These are phyloP conservation scores for Hypothenemus hampei DNA, from an alignment of 1,140 invertebrate genomes.

Conservation along the genomic window DNA sequence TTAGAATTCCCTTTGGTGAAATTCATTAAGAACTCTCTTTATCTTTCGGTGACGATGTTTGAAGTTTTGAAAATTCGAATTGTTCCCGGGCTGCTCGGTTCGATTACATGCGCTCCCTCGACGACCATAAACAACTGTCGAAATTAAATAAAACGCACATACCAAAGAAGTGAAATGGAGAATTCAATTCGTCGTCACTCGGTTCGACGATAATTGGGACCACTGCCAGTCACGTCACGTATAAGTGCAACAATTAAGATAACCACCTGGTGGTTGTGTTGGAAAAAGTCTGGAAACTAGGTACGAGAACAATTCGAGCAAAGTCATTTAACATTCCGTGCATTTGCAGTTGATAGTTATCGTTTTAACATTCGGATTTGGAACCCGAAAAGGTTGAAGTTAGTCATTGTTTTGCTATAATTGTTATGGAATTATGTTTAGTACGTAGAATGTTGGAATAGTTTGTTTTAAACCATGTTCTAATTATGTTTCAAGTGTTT, in stretches of 20 bases:
- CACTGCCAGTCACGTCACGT: neutral
- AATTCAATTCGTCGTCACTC: no score
- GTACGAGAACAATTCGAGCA: slow-evolving; percentile 3
- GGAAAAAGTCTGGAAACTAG: slow-evolving; percentile 2
- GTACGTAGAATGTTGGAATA: no score
- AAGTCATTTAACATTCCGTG: slow-evolving; percentile 7
- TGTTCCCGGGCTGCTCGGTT: neutral
- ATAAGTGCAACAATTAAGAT: slow-evolving; percentile 1
- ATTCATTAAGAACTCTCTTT: neutral
- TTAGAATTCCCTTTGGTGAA: neutral
- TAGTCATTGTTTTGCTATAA: neutral
- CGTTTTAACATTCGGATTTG: slow-evolving; percentile 1
- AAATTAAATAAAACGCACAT: no score
- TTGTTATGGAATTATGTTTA: slow-evolving; percentile 3
- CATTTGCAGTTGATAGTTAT: slow-evolving; percentile 4
- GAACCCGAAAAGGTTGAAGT: slow-evolving; percentile 3
- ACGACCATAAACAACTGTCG: no score
- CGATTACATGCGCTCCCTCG: no score
- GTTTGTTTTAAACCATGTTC: no score
- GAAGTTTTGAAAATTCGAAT: neutral
- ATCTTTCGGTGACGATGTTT: neutral
- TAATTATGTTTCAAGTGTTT: no score
- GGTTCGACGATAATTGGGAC: no score
- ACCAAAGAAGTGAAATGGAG: no score
- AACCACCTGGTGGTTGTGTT: neutral